These are phyloP conservation scores for Pluvialis apricaria DNA, from an alignment of 2,113 vertebrate species.

Conservation along the genomic window DNA sequence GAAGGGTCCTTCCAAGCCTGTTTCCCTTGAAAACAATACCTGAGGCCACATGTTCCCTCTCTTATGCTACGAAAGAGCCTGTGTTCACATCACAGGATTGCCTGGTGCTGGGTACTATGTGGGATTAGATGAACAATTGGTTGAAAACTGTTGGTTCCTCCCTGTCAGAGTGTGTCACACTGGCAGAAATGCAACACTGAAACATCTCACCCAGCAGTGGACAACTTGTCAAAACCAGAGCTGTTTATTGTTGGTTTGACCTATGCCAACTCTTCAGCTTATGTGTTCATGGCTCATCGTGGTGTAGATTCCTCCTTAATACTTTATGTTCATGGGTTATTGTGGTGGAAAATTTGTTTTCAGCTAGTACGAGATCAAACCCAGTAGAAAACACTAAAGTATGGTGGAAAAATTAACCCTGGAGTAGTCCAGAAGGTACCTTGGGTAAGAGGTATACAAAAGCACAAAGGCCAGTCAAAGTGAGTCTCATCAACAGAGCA, in stretches of 20 bases:
- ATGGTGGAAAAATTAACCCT: background rate
- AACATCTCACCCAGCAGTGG: background rate
- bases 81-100: background rate
- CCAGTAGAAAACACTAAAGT: background rate
- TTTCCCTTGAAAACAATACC: background rate
- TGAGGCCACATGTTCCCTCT: background rate
- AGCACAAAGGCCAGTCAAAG: background rate
- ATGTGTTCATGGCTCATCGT: fast-evolving
- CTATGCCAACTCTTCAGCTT: background rate
- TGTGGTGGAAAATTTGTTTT: background rate
- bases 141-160: background rate
- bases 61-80: background rate
- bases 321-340: background rate
- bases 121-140: background rate
- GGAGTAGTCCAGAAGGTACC: background rate
- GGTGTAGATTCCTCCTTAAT: background rate
- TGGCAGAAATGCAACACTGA: no score
- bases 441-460: background rate
- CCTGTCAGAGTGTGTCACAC: background rate
- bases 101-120: background rate
- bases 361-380: background rate
- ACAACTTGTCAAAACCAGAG: background rate
- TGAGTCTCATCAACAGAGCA: background rate
- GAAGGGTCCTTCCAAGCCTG: background rate
- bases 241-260: background rate